Conservation (phyloP, 2,797 vertebrate genomes). For the Rhincodon typus region DNA sequence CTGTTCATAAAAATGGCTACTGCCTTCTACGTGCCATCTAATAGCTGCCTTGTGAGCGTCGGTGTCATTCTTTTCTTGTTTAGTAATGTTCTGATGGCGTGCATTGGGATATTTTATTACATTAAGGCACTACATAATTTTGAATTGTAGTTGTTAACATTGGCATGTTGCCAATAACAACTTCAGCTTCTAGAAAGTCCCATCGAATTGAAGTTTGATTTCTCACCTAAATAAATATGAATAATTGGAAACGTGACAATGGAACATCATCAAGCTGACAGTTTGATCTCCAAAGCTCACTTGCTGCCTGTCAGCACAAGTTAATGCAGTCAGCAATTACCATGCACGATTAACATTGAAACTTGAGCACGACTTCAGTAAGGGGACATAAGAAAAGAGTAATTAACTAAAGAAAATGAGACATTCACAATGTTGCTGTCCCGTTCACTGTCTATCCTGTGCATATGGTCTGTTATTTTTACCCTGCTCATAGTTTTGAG, state of each 20-base stretch:
- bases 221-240: neutral
- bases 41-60: too few species aligned
- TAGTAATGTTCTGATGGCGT: too few species aligned
- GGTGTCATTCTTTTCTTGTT: too few species aligned
- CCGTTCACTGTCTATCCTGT: too few species aligned
- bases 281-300: neutral
- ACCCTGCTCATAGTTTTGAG: neutral
- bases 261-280: neutral
- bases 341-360: neutral
- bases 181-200: neutral
- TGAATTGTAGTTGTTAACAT: too few species aligned
- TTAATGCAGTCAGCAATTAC: neutral
- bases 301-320: neutral
- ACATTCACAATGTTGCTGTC: neutral
- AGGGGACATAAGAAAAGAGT: neutral
- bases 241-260: neutral
- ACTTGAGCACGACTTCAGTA: neutral
- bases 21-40: too few species aligned
- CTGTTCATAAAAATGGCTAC: too few species aligned
- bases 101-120: too few species aligned
- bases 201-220: conserved; percentile 10
- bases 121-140: too few species aligned
- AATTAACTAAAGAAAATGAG: neutral
- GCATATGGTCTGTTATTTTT: neutral
- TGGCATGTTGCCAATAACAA: neutral